A percentile compares a stretch with the other conserved stretches of the same genome.
Conservation (phyloP, 1,140 invertebrate species). For the Aphelenchoides avenae region DNA sequence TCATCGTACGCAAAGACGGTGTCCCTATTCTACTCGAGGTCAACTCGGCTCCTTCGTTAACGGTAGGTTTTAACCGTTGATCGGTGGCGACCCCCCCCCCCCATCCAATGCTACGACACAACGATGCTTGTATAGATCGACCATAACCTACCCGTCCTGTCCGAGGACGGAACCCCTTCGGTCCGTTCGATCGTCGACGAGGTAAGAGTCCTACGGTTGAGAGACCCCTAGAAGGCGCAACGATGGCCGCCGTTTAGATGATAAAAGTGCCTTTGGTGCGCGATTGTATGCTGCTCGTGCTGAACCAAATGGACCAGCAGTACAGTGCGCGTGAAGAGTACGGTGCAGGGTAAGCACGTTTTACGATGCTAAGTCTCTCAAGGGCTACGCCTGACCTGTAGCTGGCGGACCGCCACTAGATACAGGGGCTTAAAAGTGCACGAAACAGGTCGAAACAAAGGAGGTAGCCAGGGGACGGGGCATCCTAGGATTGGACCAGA, state of each 20-base stretch:
- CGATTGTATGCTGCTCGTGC: constrained; percentile 48
- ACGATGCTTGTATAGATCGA: too few relatives aligned
- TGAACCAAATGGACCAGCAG: constrained; percentile 47
- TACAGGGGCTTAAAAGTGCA: too few relatives aligned
- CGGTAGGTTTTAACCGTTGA: too few relatives aligned
- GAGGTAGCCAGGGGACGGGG: not conserved
- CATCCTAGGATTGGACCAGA: too few relatives aligned
- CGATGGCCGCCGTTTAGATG: constrained; percentile 35
- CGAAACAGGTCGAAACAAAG: not conserved
- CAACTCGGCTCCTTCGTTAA: constrained; percentile 63
- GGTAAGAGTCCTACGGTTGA: constrained; percentile 19
- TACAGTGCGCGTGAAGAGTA: constrained; percentile 18
- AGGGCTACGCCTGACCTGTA: too few relatives aligned
- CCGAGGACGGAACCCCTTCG: too few relatives aligned
- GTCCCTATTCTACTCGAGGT: constrained; percentile 63
- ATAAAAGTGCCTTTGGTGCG: constrained; percentile 57
- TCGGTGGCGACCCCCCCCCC: too few relatives aligned
- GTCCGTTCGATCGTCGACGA: constrained; percentile 58
- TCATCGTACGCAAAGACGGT: constrained; percentile 61
- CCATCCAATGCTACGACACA: too few relatives aligned
- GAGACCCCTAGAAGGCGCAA: not conserved
- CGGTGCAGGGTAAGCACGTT: not conserved
- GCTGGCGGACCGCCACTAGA: too few relatives aligned
- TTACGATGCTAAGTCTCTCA: not conserved
- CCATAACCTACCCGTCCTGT: too few relatives aligned